Conservation (phyloP, 2,797 vertebrate species). For the Enteromius radiatus region DNA sequence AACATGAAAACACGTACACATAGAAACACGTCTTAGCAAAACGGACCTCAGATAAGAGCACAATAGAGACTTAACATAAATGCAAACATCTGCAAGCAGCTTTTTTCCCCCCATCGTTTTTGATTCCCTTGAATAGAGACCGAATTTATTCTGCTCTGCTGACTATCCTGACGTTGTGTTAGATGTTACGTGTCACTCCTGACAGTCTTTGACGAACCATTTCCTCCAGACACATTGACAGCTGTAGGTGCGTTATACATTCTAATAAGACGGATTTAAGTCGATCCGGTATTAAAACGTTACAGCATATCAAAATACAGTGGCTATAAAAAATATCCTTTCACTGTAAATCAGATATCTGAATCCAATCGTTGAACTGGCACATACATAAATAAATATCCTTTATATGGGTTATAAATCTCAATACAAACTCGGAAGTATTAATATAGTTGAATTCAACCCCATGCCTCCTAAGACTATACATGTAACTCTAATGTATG, state of each 20-base stretch:
- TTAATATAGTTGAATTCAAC: slow-evolving; percentile 55
- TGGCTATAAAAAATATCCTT: slow-evolving; percentile 82
- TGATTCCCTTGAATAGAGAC: slow-evolving; percentile 43
- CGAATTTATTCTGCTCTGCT: slow-evolving; percentile 54
- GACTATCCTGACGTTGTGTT: slow-evolving; percentile 49
- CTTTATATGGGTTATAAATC: slow-evolving; percentile 81
- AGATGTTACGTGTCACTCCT: slow-evolving; percentile 52
- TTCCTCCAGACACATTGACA: slow-evolving; percentile 69
- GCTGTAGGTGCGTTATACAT: slow-evolving; percentile 77
- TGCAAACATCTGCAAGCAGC: slow-evolving; percentile 70
- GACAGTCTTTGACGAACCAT: slow-evolving; percentile 52
- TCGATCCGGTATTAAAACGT: slow-evolving; percentile 70
- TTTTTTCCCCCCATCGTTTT: slow-evolving; percentile 38
- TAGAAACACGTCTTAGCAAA: slow-evolving; percentile 69
- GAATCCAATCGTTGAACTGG: slow-evolving; percentile 72
- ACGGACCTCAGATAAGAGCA: slow-evolving; percentile 68
- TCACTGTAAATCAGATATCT: slow-evolving; percentile 73
- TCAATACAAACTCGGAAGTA: slow-evolving; percentile 76
- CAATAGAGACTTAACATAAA: slow-evolving; percentile 61
- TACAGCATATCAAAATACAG: slow-evolving; percentile 80
- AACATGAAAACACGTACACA: slow-evolving; percentile 75
- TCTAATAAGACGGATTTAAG: slow-evolving; percentile 71
- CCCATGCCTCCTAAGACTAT: slow-evolving; percentile 52
- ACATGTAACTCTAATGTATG: slow-evolving; percentile 48
- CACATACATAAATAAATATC: slow-evolving; percentile 86